Evolutionary conservation across 2,797 vertebrate species (phyloP).

Genomic region (Acanthurus lineatus): DNA sequence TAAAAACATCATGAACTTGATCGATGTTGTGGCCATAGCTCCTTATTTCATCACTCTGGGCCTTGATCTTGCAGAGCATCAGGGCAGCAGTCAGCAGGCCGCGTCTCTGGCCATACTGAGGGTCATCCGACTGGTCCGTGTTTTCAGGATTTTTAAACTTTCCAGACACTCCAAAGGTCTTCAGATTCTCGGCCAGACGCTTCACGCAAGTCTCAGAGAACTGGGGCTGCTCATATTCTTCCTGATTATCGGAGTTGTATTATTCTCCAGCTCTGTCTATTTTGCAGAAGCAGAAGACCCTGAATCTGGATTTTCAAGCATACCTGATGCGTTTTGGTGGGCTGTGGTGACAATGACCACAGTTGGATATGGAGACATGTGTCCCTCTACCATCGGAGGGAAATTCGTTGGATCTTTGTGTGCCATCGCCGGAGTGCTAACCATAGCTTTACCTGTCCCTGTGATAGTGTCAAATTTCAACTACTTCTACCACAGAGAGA

Average conservation of each 20-base stretch:
- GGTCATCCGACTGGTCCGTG: constrained; percentile 91
- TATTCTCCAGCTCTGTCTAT: constrained; percentile 96
- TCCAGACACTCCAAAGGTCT: constrained; percentile 94
- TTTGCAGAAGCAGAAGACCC: constrained; percentile 95
- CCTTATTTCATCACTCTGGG: constrained; percentile 94
- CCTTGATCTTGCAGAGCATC: constrained; percentile 89
- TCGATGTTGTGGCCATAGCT: constrained; percentile 93
- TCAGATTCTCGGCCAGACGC: constrained; percentile 92
- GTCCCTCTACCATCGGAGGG: constrained; percentile 93
- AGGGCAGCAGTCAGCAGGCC: constrained; percentile 90
- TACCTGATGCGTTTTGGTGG: constrained; percentile 98
- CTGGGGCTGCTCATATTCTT: constrained; percentile 95
- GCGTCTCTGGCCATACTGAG: constrained; percentile 92
- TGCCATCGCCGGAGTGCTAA: constrained; percentile 94
- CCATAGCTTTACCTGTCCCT: constrained; percentile 94
- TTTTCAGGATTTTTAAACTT: constrained; percentile 94
- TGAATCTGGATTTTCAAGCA: constrained; percentile 90
- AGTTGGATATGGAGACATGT: constrained; percentile 97
- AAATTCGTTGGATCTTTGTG: constrained; percentile 96
- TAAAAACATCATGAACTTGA: constrained; percentile 96
- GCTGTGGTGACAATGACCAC: constrained; percentile 98
- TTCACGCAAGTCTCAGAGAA: constrained; percentile 93
- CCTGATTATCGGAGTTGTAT: constrained; percentile 92
- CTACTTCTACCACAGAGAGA: constrained; percentile 97
- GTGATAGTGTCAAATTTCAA: constrained; percentile 98